Evolutionary conservation across 2,797 vertebrate genomes (phyloP), one percentile per base, ranked within the genome.

Genomic region (Myripristis jacobus): DNA sequence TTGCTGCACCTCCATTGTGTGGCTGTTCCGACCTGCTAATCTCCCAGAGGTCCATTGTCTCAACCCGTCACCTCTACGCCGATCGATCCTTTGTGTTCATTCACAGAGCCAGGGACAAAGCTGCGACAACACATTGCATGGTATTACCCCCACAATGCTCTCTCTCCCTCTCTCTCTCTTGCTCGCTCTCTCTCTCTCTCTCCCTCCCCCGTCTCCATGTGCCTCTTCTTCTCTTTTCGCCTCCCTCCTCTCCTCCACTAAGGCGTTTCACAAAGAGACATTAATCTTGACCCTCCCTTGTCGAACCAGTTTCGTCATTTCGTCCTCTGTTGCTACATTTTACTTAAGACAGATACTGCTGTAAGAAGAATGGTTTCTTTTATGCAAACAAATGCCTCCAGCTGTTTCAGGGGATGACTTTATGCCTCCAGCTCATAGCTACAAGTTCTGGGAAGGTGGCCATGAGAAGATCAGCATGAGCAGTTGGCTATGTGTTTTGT

Each of bases 21-120:
- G 62, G 44, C 72, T 29, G 72, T 73, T 84, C 75, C 67, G 79
- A 80, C 75, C 80, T 87, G 86, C 77, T 81, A 71, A 81, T 84
- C 77, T 86, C 83, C 79, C 86, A 81, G 75, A 74, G 70, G 58
- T 66, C 72, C 13, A 66, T 86, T 89, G 87, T 86, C 86, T 79
- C 77, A 72, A 81, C 76, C 61, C 80, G 69, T 87, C 85, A 91
- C 87, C 86, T 89, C 85, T 79, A 75, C 80, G 74, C 70, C 84
- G 78, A 88, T 85, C 83, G 72, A 46, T 63, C 87, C 89, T 90
- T 91, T 91, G 90, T 92, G 88, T 73, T 83, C 88, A 57, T 87
- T 91, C 87, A 80, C 75, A 80, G 82, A 74, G 77, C 80, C 29
- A 16, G 6, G 70, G 78, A 87, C 80, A 86, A 92, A 91, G 88